Conservation (phyloP, 2,113 vertebrate species). For the Phoxinus phoxinus region DNA sequence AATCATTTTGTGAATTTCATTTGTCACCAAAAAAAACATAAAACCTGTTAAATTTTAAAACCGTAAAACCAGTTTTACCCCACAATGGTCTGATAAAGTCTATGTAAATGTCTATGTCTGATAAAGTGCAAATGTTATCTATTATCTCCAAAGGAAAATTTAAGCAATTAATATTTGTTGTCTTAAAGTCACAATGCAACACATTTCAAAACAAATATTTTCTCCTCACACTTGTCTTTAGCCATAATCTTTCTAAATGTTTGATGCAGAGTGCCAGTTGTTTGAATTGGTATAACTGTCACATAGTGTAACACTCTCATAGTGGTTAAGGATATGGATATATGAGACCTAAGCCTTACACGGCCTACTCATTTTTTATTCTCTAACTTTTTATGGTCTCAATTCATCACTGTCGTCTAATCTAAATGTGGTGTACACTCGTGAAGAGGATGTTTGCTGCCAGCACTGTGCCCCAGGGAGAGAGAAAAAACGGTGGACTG, state of each 20-base stretch:
- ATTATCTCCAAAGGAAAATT: neutral
- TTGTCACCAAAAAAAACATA: neutral
- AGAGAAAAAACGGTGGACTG: neutral
- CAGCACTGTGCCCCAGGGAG: neutral
- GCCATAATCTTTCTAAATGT: neutral
- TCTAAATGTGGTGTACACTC: constrained; percentile 42
- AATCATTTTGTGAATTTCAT: neutral
- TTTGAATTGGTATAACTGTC: constrained; percentile 14
- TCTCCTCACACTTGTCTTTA: neutral
- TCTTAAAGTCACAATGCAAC: neutral
- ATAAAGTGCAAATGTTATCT: no score
- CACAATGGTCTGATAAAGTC: neutral
- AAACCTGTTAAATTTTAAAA: neutral
- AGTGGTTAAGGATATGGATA: constrained; percentile 24
- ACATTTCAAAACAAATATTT: neutral
- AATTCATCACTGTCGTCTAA: constrained; percentile 44
- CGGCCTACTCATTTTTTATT: constrained; percentile 30
- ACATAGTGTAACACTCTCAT: neutral
- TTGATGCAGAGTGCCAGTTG: neutral
- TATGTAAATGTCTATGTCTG: no score
- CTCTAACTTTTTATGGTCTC: constrained; percentile 42
- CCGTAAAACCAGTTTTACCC: no score
- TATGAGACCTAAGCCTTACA: neutral
- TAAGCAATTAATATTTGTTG: neutral
- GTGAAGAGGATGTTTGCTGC: constrained; percentile 29